phyloP scores from a whole-genome alignment of 2,888 invertebrate species.

The Fragum fragum region DNA sequence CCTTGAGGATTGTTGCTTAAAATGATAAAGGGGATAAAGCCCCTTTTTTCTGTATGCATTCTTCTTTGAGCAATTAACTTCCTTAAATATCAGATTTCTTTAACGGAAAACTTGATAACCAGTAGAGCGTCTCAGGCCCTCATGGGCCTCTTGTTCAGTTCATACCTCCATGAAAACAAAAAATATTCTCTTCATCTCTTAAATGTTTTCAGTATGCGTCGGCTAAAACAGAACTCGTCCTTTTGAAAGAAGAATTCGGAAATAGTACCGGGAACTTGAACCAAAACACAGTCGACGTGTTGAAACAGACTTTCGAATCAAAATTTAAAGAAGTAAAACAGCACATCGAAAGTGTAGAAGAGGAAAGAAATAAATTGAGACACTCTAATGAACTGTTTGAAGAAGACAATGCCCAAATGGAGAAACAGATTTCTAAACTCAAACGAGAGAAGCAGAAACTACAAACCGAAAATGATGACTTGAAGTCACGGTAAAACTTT shows the following conservation, averaged over 20 bases:
- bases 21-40: too few species aligned
- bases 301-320: not conserved
- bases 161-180: too few species aligned
- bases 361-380: not conserved
- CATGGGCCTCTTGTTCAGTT: too few species aligned
- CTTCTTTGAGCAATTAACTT: too few species aligned
- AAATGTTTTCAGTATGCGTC: not conserved
- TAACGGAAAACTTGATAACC: too few species aligned
- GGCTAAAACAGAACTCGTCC: not conserved
- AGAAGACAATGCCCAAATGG: not conserved
- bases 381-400: not conserved
- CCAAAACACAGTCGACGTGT: not conserved
- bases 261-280: not conserved
- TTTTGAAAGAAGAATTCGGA: not conserved
- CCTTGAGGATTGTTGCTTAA: too few species aligned
- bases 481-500: not conserved
- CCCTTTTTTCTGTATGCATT: too few species aligned
- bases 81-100: too few species aligned
- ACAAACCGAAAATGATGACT: not conserved
- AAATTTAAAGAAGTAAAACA: not conserved
- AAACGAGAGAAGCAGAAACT: not conserved
- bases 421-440: not conserved
- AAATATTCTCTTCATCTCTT: too few species aligned
- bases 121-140: too few species aligned
- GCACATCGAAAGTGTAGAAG: not conserved